phyloP scores from a whole-genome alignment of 2,888 invertebrate species.

The Thera obeliscata region DNA sequence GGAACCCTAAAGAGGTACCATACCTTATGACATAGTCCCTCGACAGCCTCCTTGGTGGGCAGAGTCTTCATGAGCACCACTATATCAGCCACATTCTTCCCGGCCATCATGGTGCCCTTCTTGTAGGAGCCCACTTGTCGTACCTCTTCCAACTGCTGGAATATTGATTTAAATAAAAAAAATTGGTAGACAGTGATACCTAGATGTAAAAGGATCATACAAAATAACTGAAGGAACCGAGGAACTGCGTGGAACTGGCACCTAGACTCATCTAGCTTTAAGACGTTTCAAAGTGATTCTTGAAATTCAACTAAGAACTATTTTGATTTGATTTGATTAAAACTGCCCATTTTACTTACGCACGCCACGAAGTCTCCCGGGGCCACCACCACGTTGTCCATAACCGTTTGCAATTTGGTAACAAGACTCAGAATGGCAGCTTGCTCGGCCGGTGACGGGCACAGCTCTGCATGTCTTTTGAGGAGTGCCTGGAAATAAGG shows the following conservation, averaged over 20 bases:
- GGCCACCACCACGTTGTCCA: slow-evolving; percentile 97
- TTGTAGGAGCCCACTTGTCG: slow-evolving; percentile 99
- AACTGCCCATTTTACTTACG: slow-evolving; percentile 85
- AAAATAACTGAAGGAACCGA: too few relatives aligned
- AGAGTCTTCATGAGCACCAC: slow-evolving; percentile 98
- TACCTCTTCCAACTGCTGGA: slow-evolving; percentile 88
- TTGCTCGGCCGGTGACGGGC: slow-evolving; percentile 95
- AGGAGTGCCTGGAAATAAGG: slow-evolving; percentile 88
- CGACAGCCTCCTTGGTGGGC: slow-evolving; percentile 97
- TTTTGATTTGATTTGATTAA: neutral
- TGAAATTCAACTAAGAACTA: too few relatives aligned
- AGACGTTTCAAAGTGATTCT: too few relatives aligned
- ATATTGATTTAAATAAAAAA: slow-evolving; percentile 2
- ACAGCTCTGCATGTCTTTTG: slow-evolving; percentile 96
- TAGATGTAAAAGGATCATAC: too few relatives aligned
- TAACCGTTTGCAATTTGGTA: slow-evolving; percentile 96
- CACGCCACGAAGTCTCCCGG: slow-evolving; percentile 98
- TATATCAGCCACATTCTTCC: slow-evolving; percentile 97
- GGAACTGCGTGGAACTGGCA: too few relatives aligned
- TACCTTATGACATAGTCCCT: slow-evolving; percentile 94
- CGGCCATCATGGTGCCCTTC: slow-evolving; percentile 98
- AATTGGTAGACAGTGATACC: too few relatives aligned
- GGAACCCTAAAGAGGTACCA: too few relatives aligned
- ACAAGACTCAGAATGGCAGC: slow-evolving; percentile 96
- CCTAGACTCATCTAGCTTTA: too few relatives aligned